Base-by-base conservation (phyloP, 2,888 invertebrate genomes). In the Glyphotaelius pellucidus region DNA sequence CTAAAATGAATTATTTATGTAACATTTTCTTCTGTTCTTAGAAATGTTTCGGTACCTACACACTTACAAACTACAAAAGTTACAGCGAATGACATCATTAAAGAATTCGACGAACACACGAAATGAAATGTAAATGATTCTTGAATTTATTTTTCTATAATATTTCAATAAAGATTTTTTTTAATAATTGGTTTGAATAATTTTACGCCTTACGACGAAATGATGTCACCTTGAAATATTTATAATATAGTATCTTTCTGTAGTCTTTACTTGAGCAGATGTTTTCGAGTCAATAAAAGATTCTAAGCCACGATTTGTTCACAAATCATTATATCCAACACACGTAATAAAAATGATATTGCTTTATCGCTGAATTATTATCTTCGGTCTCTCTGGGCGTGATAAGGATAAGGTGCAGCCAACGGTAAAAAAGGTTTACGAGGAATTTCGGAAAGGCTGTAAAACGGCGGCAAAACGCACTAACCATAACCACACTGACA, bases 401-500 rank as follows among this genome's bases (percentile, higher is more conserved):
- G 67, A 67, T 67, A 67, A 67, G 67, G 67, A 67, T 67, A n/a
- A 67, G 67, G 67, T 25, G 67, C 67, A 67, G 67, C 25, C 67
- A 67, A 25, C 25, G 67, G 25, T 67, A 67, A 67, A 67, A 67
- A 67, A 19, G 67, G 19, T 67, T 67, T 15, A 67, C 67, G 67
- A 25, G 25, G 25, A 67, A n/a, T 25, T 83, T 32, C 19, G 19
- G 25, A 83, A 83, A 83, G 83, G 83, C 83, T 2, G 30, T 83
- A 83, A 83, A 83, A 83, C 32, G 81, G 83, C 83, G 32, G 83
- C 32, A 67, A 67, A 67, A 9, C 67, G 67, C n/a, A 67, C 67
- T 67, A 67, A 67, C 32, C 19, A 15, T 38, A n/a, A 38, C 83
- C 83, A 25, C 83, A 83, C 83, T 83, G 83, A 83, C 83, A 83